A percentile compares a stretch with the other conserved stretches of the same genome.
phyloP scores from a whole-genome alignment of 2,113 vertebrate genomes.

The Hystrix cristata region DNA sequence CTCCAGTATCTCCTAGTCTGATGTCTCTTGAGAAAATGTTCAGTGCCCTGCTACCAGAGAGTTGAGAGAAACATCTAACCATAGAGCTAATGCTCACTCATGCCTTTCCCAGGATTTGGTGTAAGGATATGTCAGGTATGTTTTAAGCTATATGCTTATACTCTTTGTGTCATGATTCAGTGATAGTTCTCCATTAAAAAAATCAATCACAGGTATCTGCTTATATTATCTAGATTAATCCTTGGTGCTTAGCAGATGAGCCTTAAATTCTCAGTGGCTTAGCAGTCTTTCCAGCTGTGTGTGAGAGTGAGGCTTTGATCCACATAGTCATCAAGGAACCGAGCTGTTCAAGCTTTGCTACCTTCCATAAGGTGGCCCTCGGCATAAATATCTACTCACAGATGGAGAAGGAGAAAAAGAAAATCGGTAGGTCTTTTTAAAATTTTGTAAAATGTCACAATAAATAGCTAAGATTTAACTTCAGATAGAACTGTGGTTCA shows the following conservation, averaged over 20 bases:
- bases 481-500: neutral
- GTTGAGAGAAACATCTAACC: neutral
- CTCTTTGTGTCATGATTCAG: slow-evolving; percentile 10
- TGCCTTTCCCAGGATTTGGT: neutral
- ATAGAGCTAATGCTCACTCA: neutral
- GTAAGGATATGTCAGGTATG: neutral
- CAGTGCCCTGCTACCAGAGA: neutral
- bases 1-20: neutral
- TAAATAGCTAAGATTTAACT: neutral
- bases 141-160: neutral
- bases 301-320: neutral
- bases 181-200: slow-evolving; percentile 25
- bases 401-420: neutral
- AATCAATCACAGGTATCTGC: neutral
- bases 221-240: slow-evolving; percentile 37
- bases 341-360: neutral
- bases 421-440: neutral
- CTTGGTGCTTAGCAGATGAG: slow-evolving; percentile 1
- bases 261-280: slow-evolving; percentile 28
- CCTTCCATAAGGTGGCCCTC: neutral
- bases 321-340: neutral
- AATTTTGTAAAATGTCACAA: neutral
- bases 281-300: neutral
- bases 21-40: neutral
- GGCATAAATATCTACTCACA: neutral